phyloP scores from a whole-genome alignment of 2,113 vertebrate species.

The Hippoglossus stenolepis region DNA sequence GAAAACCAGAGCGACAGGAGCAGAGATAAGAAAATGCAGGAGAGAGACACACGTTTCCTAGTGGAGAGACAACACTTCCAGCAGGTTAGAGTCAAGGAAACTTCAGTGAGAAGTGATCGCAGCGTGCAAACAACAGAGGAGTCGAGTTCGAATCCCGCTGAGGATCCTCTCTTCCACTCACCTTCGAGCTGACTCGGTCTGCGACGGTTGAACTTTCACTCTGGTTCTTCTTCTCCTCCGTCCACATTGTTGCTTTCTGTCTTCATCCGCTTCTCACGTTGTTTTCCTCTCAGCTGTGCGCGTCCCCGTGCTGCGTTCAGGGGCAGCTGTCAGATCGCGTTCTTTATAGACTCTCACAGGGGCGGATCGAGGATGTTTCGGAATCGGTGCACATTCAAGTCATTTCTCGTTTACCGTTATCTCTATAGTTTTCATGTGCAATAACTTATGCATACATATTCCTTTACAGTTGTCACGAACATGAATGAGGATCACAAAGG shows the following conservation, averaged over 20 bases:
- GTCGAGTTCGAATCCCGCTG: too few species aligned
- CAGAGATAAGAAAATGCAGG: neutral
- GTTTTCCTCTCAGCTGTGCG: conserved; percentile 5
- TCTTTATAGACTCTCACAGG: neutral
- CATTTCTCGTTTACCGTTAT: too few species aligned
- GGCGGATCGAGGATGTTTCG: neutral
- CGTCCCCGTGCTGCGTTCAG: conserved; percentile 37
- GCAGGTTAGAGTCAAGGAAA: too few species aligned
- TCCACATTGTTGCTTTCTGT: conserved; percentile 46
- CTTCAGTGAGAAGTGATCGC: too few species aligned
- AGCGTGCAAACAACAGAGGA: too few species aligned
- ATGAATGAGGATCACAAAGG: too few species aligned
- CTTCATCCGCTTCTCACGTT: neutral
- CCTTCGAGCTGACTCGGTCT: conserved; percentile 39
- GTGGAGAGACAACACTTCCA: too few species aligned
- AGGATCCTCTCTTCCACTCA: neutral
- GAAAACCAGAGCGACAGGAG: conserved; percentile 4
- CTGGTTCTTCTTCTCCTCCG: conserved; percentile 46
- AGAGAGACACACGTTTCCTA: neutral
- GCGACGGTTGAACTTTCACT: neutral
- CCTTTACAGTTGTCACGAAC: too few species aligned
- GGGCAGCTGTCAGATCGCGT: conserved; percentile 2
- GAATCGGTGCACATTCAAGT: too few species aligned
- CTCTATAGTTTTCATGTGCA: too few species aligned
- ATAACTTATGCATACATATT: too few species aligned